Percentiles rank a stretch among this genome's conserved stretches.
These are phyloP conservation scores for Delichon dasypus DNA, from an alignment of 2,797 vertebrate genomes.

Conservation along the genomic window DNA sequence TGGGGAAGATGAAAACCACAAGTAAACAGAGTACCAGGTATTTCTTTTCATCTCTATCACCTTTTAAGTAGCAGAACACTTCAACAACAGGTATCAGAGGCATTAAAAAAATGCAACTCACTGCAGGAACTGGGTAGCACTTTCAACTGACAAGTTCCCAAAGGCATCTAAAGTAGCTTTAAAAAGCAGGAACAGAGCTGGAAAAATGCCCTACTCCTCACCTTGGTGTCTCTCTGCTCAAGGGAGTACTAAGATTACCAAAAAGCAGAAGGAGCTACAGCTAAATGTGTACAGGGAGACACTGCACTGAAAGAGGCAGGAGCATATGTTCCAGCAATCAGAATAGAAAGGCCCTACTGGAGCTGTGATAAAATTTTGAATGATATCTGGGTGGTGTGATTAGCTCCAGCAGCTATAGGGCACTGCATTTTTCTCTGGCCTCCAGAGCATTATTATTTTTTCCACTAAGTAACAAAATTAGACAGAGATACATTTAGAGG, in stretches of 20 bases:
- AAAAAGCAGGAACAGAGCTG: background rate
- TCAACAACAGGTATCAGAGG: background rate
- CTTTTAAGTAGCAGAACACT: background rate
- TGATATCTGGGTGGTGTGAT: background rate
- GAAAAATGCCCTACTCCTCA: conserved; percentile 23
- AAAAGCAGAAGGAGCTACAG: conserved; percentile 39
- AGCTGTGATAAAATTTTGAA: conserved; percentile 4
- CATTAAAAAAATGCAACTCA: background rate
- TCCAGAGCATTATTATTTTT: background rate
- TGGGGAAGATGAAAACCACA: conserved; percentile 60
- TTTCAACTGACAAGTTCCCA: background rate
- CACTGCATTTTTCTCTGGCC: background rate
- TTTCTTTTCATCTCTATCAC: background rate
- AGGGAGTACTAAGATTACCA: background rate
- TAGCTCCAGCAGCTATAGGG: background rate
- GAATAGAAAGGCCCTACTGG: conserved; percentile 30
- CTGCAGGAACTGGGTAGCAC: background rate
- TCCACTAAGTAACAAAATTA: conserved; percentile 1
- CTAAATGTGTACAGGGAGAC: conserved; percentile 44
- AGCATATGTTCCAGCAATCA: conserved; percentile 33
- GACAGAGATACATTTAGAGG: conserved; percentile 7
- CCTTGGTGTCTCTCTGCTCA: conserved; percentile 30
- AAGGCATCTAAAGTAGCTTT: background rate
- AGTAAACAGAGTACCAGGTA: background rate
- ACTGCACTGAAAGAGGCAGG: background rate